These are phyloP conservation scores for Thaleichthys pacificus DNA, from an alignment of 2,797 vertebrate genomes.

Conservation along the genomic window DNA sequence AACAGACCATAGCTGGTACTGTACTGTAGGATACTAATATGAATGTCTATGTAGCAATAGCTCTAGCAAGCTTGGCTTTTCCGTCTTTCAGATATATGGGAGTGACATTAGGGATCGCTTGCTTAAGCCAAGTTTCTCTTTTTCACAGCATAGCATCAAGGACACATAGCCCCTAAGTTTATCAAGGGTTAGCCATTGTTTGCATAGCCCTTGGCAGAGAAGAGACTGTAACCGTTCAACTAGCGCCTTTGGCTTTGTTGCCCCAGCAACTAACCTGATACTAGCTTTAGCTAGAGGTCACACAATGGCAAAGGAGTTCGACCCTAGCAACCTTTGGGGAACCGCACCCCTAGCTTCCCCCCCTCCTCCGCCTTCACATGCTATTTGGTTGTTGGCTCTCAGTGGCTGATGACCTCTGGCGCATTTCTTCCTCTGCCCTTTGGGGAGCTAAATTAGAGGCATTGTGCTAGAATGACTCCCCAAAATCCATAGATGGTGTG, in stretches of 20 bases:
- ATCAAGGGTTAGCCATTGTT: background rate
- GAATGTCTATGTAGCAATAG: no score
- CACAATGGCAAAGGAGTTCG: conserved; percentile 72
- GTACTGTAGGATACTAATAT: no score
- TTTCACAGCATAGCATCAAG: background rate
- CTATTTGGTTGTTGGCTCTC: conserved; percentile 56
- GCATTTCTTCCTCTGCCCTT: conserved; percentile 70
- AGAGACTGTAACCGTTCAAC: conserved; percentile 29
- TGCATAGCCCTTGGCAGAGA: background rate
- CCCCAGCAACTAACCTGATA: conserved; percentile 63
- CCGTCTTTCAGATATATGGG: background rate
- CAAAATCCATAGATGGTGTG: conserved; percentile 75
- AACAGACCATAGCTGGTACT: no score
- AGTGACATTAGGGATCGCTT: conserved; percentile 1
- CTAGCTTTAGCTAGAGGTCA: conserved; percentile 67
- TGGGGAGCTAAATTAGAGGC: conserved; percentile 79
- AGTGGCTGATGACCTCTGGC: conserved; percentile 74
- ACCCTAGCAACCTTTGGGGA: conserved; percentile 80
- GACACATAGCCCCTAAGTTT: conserved; percentile 2
- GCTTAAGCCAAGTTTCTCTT: background rate
- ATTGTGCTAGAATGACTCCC: conserved; percentile 79
- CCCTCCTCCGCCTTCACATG: conserved; percentile 21
- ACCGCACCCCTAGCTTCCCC: conserved; percentile 68
- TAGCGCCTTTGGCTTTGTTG: conserved; percentile 38
- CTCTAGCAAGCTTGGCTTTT: conserved; percentile 3